A percentile compares a stretch with the other conserved stretches of the same genome.
Evolutionary conservation across 1,140 invertebrate species (phyloP).

Genomic region (Drosophila funebris): DNA sequence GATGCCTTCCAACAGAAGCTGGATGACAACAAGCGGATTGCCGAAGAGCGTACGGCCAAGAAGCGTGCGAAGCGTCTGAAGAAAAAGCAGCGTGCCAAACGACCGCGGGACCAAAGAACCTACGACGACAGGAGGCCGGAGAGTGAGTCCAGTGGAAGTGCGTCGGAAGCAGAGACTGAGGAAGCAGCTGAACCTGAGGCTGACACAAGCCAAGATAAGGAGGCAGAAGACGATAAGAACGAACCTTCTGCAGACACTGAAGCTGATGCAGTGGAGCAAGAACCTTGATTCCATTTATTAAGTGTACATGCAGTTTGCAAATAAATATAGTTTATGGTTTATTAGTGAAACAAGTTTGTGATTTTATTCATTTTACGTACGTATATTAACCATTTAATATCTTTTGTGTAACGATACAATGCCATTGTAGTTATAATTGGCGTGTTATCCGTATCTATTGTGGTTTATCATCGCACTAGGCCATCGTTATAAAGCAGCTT

Average conservation of each 20-base stretch:
- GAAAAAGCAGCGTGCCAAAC: slow-evolving; percentile 86
- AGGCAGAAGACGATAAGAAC: background rate
- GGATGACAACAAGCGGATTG: slow-evolving; percentile 90
- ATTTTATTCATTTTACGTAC: slow-evolving; percentile 54
- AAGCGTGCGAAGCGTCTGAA: slow-evolving; percentile 93
- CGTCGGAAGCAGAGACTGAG: slow-evolving; percentile 33
- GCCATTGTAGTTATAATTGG: slow-evolving; percentile 29
- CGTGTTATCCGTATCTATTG: slow-evolving; percentile 24
- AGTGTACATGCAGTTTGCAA: background rate
- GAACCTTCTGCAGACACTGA: background rate
- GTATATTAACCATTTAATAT: slow-evolving; percentile 39
- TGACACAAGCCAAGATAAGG: background rate
- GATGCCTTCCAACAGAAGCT: slow-evolving; percentile 92
- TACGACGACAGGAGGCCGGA: slow-evolving; percentile 9
- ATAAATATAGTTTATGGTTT: slow-evolving; percentile 37
- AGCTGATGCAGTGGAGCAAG: background rate
- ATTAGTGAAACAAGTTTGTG: slow-evolving; percentile 63
- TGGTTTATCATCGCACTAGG: slow-evolving; percentile 38
- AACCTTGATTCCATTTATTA: background rate
- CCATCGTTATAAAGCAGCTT: slow-evolving; percentile 68
- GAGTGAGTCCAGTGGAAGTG: slow-evolving; percentile 38
- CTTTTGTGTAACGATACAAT: slow-evolving; percentile 45
- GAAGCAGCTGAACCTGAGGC: background rate
- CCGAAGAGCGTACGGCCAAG: slow-evolving; percentile 93
- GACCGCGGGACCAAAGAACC: slow-evolving; percentile 42